These are phyloP conservation scores for Bovichtus diacanthus DNA, from an alignment of 2,797 vertebrate genomes.

Conservation along the genomic window DNA sequence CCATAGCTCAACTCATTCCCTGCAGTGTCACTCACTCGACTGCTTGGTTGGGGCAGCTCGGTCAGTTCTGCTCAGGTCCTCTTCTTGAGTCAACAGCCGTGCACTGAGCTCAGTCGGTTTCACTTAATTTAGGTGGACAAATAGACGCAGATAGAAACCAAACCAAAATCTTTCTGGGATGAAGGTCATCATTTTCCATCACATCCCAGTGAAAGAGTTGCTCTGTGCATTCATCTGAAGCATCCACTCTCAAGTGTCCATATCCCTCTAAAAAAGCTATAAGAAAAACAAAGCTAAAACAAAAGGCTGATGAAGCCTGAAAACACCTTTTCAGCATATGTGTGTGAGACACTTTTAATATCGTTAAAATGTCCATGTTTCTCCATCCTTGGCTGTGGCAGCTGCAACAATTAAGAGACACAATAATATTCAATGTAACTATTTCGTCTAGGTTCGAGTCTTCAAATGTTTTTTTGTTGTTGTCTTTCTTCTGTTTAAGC, in stretches of 20 bases:
- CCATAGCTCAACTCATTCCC: neutral
- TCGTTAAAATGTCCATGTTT: too few species aligned
- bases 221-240: neutral
- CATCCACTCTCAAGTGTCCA: neutral
- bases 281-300: too few species aligned
- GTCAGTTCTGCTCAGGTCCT: neutral
- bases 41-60: neutral
- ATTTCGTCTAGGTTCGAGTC: neutral
- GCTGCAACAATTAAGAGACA: neutral
- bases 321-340: neutral
- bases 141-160: neutral
- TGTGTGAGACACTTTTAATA: neutral
- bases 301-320: slow-evolving; percentile 7
- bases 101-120: neutral
- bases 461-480: neutral
- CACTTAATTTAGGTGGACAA: slow-evolving; percentile 10
- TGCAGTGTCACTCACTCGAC: neutral
- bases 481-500: neutral
- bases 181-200: slow-evolving; percentile 25
- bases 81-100: neutral
- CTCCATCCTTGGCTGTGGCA: too few species aligned
- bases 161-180: slow-evolving; percentile 5
- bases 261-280: neutral
- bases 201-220: neutral
- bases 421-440: neutral